These are phyloP conservation scores for Heliothis subflexa DNA, from an alignment of 1,140 invertebrate genomes.

Conservation along the genomic window DNA sequence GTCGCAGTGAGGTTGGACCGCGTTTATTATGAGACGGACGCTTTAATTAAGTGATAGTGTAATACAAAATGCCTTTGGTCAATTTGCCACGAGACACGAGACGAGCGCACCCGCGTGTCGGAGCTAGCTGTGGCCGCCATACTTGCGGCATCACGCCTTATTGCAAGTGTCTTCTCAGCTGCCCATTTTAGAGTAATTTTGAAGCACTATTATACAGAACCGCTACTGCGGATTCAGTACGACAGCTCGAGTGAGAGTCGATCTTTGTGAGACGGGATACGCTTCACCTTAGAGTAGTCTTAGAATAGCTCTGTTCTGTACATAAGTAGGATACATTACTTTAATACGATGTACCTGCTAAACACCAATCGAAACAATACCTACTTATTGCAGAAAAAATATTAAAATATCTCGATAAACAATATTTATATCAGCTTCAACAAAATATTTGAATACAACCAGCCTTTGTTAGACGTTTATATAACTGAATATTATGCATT, in stretches of 20 bases:
- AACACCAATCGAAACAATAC: slow-evolving; percentile 11
- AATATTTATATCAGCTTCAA: slow-evolving; percentile 10
- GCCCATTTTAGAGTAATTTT: slow-evolving; percentile 45
- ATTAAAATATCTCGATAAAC: not conserved
- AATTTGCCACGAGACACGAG: slow-evolving; percentile 53
- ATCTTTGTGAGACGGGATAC: slow-evolving; percentile 24
- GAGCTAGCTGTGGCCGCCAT: slow-evolving; percentile 23
- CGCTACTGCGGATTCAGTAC: slow-evolving; percentile 28
- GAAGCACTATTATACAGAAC: slow-evolving; percentile 35
- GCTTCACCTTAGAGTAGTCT: slow-evolving; percentile 7
- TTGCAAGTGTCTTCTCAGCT: slow-evolving; percentile 52
- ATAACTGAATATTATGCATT: slow-evolving; percentile 19
- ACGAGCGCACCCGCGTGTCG: not conserved
- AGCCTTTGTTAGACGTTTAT: not conserved
- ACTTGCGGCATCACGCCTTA: slow-evolving; percentile 50
- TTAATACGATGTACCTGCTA: slow-evolving; percentile 33
- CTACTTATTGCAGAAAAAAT: slow-evolving; percentile 29
- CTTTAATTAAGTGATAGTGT: slow-evolving; percentile 57
- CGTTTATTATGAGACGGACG: slow-evolving; percentile 35
- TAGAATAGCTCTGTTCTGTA: slow-evolving; percentile 11
- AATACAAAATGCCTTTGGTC: slow-evolving; percentile 61
- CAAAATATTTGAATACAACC: slow-evolving; percentile 9
- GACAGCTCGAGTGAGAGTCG: slow-evolving; percentile 9
- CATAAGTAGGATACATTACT: slow-evolving; percentile 40
- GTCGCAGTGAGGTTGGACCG: not conserved